phyloP scores from a whole-genome alignment of 64 coral and sea anemone species.

The Pocillopora verrucosa region DNA sequence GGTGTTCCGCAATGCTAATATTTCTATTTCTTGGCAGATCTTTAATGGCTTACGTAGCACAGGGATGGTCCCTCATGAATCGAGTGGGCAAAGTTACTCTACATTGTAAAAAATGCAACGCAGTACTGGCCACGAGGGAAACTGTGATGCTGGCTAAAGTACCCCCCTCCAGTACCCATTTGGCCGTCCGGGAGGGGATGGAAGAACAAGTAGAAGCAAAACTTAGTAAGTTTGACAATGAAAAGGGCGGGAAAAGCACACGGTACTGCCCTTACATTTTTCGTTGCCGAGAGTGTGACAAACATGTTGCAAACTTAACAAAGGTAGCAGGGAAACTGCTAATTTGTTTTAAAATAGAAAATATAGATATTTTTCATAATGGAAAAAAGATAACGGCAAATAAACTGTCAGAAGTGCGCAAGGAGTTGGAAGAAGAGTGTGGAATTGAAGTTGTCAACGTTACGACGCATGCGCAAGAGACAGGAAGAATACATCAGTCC shows the following conservation, averaged over 20 bases:
- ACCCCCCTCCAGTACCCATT: conserved; percentile 53
- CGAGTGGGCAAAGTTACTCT: background rate
- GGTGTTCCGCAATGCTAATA: background rate
- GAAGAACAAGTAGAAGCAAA: conserved; percentile 15
- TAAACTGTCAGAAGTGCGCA: conserved; percentile 42
- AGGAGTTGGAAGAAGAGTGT: conserved; percentile 25
- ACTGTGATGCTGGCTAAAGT: conserved; percentile 45
- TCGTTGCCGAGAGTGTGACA: conserved; percentile 36
- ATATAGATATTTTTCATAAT: conserved; percentile 13
- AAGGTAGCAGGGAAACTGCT: conserved; percentile 36
- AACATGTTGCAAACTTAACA: conserved; percentile 43
- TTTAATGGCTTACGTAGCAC: background rate
- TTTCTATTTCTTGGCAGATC: conserved; percentile 2
- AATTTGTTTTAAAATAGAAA: conserved; percentile 70
- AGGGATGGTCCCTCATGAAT: background rate
- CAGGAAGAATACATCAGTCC: background rate
- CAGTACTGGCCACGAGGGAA: conserved; percentile 35
- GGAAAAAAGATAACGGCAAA: conserved; percentile 50
- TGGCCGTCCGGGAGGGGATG: conserved; percentile 42
- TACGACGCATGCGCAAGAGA: background rate
- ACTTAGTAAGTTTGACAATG: conserved; percentile 41
- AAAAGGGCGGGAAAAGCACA: conserved; percentile 32
- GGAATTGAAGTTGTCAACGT: conserved; percentile 63
- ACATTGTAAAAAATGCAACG: conserved; percentile 23
- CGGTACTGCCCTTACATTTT: conserved; percentile 51